These are phyloP conservation scores for Macropodus opercularis DNA, from an alignment of 2,797 vertebrate species.

Conservation along the genomic window DNA sequence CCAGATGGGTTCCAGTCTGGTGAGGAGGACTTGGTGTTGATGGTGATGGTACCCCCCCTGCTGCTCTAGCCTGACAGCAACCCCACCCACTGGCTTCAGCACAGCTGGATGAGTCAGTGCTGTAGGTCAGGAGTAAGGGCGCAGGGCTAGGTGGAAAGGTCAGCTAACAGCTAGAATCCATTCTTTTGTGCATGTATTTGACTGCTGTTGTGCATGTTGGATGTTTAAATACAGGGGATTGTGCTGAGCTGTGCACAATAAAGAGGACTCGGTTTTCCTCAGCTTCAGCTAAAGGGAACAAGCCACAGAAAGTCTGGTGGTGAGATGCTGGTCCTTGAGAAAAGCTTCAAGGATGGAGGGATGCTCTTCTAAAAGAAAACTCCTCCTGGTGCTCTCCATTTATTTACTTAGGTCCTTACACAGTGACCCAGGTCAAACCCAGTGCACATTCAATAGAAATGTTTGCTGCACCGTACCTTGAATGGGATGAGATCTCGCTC, in stretches of 20 bases:
- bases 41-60: conserved; percentile 40
- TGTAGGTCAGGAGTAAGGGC: conserved; percentile 36
- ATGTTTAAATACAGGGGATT: no score
- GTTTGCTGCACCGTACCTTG: conserved; percentile 81
- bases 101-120: conserved; percentile 66
- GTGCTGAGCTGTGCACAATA: no score
- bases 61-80: conserved; percentile 34
- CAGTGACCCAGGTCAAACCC: background rate
- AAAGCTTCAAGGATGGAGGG: background rate
- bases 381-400: background rate
- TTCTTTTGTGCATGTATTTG: conserved; percentile 23
- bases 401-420: background rate
- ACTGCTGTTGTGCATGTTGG: conserved; percentile 8
- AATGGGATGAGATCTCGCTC: conserved; percentile 92
- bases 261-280: no score
- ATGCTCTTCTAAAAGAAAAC: background rate
- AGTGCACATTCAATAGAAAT: background rate
- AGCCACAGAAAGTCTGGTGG: no score
- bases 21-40: conserved; percentile 40
- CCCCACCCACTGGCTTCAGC: conserved; percentile 32
- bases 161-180: conserved; percentile 46
- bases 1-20: conserved; percentile 56
- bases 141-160: conserved; percentile 58
- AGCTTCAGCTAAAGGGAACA: no score
- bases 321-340: no score